Evolutionary conservation across 2,797 vertebrate species (phyloP).

Genomic region (Triplophysa yarkandensis): DNA sequence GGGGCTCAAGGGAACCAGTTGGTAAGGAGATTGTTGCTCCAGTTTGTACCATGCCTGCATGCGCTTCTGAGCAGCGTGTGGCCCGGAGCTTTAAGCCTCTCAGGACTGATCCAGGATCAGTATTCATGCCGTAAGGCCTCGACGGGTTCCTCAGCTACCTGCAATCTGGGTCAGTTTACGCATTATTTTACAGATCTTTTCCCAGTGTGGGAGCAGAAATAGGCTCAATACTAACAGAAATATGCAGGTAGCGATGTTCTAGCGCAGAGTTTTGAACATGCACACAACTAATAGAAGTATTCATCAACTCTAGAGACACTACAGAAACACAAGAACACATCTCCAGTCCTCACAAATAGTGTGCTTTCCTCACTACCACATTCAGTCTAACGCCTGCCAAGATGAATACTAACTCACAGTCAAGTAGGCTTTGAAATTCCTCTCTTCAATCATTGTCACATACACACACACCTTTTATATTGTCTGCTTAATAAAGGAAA

Average conservation of each 20-base stretch:
- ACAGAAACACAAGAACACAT: slow-evolving; percentile 2
- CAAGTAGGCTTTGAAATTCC: background rate
- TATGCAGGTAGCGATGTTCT: slow-evolving; percentile 56
- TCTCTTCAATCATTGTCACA: background rate
- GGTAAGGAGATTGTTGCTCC: slow-evolving; percentile 48
- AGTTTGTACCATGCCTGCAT: slow-evolving; percentile 35
- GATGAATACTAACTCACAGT: background rate
- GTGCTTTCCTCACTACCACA: background rate
- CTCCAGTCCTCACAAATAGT: background rate
- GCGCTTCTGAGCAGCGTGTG: slow-evolving; percentile 43
- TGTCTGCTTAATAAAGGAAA: background rate
- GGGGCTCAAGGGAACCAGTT: slow-evolving; percentile 39
- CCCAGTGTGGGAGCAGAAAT: slow-evolving; percentile 56
- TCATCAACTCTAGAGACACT: background rate
- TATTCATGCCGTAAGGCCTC: slow-evolving; percentile 55
- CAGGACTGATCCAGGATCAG: slow-evolving; percentile 64
- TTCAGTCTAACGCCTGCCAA: background rate
- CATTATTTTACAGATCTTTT: slow-evolving; percentile 79
- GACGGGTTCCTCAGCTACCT: slow-evolving; percentile 69
- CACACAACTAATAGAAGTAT: slow-evolving; percentile 13
- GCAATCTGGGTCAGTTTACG: slow-evolving; percentile 80
- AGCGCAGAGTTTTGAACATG: slow-evolving; percentile 35
- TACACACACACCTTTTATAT: background rate
- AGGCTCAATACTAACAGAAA: slow-evolving; percentile 53
- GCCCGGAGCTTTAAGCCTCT: slow-evolving; percentile 66